Evolutionary conservation across 2,113 vertebrate species (phyloP), one percentile per base, ranked within the genome.

Genomic region (Bombycilla garrulus): DNA sequence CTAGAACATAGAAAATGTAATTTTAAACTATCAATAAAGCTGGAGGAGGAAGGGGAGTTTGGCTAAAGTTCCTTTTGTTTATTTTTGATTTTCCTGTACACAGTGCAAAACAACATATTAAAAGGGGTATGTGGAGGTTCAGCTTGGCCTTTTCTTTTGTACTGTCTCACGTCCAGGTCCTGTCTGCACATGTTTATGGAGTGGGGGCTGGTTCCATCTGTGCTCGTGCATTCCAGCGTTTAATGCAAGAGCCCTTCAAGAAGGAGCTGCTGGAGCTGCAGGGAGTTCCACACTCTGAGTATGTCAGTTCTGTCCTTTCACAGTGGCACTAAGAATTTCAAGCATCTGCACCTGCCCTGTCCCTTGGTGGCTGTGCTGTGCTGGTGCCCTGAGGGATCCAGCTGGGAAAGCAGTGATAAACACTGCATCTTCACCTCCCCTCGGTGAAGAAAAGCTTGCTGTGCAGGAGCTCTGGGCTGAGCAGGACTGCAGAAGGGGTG

Each of bases 21-120:
- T 99, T 99, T 99, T 99, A 99, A 99, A 99, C 99, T 99, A 99
- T 99, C 99, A 99, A 99, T 99, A 99, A 99, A 99, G 98, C 98
- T 99, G 98, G 99, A 99, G 99, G 99, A 99, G 99, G 99, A 99
- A 99, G 98, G 98, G 98, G 99, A 99, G 94, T 98, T 97, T 98
- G 98, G 97, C 98, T 98, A 96, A 98, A 97, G 97, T 98, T 98
- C 93, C 92, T 97, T 97, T 97, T 97, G 96, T 98, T 98, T 97
- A 91, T 96, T 93, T 96, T 97, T 97, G 93, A 78, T 98, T 97
- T 97, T 97, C 94, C 89, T 97, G 97, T 98, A 96, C 84, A 94
- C 96, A 95, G 96, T 97, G 94, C 92, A 97, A 96, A 97, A 95
- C 96, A 93, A 95, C 96, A 86, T 95, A 97, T 97, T 97, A 97